Conservation (phyloP, 2,797 vertebrate species). For the Paedocypris micromegethes region DNA sequence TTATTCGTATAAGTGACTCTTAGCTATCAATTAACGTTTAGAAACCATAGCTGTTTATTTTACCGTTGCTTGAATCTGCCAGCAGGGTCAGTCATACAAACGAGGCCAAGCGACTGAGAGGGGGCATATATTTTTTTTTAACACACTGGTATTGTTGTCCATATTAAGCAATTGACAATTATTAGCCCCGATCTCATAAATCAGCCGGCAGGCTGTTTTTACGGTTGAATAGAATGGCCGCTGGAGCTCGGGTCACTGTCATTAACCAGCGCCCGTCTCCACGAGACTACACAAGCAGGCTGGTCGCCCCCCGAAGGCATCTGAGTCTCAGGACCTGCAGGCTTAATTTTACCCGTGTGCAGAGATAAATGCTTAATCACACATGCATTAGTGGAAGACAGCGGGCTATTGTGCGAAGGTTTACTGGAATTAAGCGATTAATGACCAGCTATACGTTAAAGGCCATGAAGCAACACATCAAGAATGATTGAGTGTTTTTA, state of each 20-base stretch:
- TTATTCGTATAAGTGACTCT: background rate
- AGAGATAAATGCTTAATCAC: conserved; percentile 84
- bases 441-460: conserved; percentile 86
- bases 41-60: conserved; percentile 46
- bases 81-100: conserved; percentile 52
- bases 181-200: conserved; percentile 91
- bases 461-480: conserved; percentile 70
- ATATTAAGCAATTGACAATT: conserved; percentile 89
- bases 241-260: conserved; percentile 97
- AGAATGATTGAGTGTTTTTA: conserved; percentile 85
- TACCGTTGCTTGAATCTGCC: conserved; percentile 31
- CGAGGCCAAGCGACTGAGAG: conserved; percentile 40
- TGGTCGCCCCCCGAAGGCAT: conserved; percentile 72
- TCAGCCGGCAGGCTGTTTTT: conserved; percentile 94
- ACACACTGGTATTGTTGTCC: conserved; percentile 64
- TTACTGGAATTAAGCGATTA: conserved; percentile 98
- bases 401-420: conserved; percentile 90
- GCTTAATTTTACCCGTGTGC: conserved; percentile 81
- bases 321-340: conserved; percentile 88
- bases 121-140: conserved; percentile 67
- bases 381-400: conserved; percentile 88
- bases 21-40: conserved; percentile 48
- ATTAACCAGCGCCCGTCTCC: conserved; percentile 85
- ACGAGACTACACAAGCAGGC: conserved; percentile 64
- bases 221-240: conserved; percentile 94